These are phyloP conservation scores for Poecilia wingei DNA, from an alignment of 2,797 vertebrate species.

Conservation along the genomic window DNA sequence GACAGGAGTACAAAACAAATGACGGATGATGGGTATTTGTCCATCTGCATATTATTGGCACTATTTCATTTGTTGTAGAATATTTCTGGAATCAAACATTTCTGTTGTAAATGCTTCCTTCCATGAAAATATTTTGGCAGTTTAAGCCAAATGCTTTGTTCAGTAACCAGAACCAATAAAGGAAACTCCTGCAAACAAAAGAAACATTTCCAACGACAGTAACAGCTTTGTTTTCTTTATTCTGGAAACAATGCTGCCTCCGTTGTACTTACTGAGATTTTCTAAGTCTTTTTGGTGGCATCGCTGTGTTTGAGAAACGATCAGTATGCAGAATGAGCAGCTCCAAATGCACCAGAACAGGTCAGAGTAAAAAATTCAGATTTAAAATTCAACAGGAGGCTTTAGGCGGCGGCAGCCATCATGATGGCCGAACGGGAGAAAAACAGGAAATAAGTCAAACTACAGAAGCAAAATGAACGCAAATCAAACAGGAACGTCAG, in stretches of 20 bases:
- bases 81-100: neutral
- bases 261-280: neutral
- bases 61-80: neutral
- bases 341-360: conserved; percentile 2
- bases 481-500: neutral
- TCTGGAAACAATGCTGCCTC: neutral
- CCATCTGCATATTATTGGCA: neutral
- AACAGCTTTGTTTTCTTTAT: neutral
- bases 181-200: neutral
- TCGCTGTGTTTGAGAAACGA: neutral
- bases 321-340: conserved; percentile 2
- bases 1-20: neutral
- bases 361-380: neutral
- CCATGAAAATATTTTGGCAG: no score
- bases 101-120: neutral
- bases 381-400: neutral
- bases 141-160: neutral
- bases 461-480: neutral
- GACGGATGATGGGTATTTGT: neutral
- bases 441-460: neutral
- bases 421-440: neutral
- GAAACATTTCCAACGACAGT: neutral
- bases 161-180: neutral
- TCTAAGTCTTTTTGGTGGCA: neutral
- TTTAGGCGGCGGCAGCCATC: neutral